Conservation (phyloP, 2,113 vertebrate species). For the Indicator maculatus region DNA sequence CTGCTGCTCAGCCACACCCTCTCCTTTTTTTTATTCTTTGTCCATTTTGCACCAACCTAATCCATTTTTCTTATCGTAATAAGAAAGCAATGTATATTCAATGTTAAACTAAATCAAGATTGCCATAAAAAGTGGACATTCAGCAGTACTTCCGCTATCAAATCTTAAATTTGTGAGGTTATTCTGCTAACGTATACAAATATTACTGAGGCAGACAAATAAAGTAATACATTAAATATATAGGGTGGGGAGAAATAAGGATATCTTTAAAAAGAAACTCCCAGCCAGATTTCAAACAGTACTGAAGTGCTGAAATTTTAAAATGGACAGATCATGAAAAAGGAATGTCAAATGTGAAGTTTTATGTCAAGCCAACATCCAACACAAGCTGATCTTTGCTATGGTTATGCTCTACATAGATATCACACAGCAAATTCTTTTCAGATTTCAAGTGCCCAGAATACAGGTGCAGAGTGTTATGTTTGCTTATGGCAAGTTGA, state of each 20-base stretch:
- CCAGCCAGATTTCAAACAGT: not conserved
- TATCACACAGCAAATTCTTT: constrained; percentile 22
- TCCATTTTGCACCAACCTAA: not conserved
- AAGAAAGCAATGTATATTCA: not conserved
- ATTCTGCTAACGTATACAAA: not conserved
- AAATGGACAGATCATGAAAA: constrained; percentile 33
- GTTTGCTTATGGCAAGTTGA: not conserved
- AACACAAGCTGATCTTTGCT: constrained; percentile 37
- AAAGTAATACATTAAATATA: not conserved
- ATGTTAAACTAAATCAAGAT: not conserved
- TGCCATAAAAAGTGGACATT: not conserved
- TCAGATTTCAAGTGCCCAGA: not conserved
- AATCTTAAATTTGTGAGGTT: not conserved
- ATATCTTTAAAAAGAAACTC: constrained; percentile 16
- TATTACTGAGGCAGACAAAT: not conserved
- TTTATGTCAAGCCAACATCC: constrained; percentile 47
- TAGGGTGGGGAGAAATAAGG: not conserved
- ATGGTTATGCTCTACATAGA: constrained; percentile 52
- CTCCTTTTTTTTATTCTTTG: not conserved
- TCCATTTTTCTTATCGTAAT: not conserved
- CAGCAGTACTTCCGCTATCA: not conserved
- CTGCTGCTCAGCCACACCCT: not conserved
- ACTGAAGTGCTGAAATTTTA: constrained; percentile 52
- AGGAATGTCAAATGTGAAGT: constrained; percentile 45
- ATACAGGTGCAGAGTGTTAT: not conserved